Base-by-base conservation (phyloP, 2,113 vertebrate genomes). In the Orthonyx spaldingii region DNA sequence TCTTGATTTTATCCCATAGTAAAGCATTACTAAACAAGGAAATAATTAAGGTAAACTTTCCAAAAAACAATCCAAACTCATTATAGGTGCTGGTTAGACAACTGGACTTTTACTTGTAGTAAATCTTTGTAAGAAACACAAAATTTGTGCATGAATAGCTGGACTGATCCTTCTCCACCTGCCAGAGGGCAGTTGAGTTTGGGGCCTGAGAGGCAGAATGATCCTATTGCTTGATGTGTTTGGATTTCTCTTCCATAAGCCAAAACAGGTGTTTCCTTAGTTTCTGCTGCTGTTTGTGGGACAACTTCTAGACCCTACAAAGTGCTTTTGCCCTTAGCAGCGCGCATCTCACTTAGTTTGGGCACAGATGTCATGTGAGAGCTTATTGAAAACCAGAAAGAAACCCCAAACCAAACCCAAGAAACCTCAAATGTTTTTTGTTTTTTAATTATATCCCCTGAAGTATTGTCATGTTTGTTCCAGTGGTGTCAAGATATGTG, bases 331-430 rank as follows among this genome's bases (percentile, higher is more conserved):
- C 28, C 28, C n/a, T 42, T 80, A 28, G 18, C 21, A 60, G 27
- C 61, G 21, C 0, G 0, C 18, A 9, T 14, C 28, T 68, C 3
- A 1, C 46, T 64, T 23, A 15, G 28, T 41, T 78, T 64, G n/a
- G 49, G 47, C 47, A 59, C 41, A 32, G 21, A 10, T 65, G 30
- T 26, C 16, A 30, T 11, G 26, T 26, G 56, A 85, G 32, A 49
- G 18, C 37, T 65, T 41, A 41, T 2, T 50, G 65, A 17, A 70
- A 80, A 77, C 21, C 33, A 59, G 35, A 17, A 68, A 60, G 27
- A 42, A n/a, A 7, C 3, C 6, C 22, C 39, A 42, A 32, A 57
- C n/a, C 28, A 18, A 76, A 80, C 1, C 21, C 10, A 61, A 49
- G 12, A 26, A 70, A 49, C 3, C 12, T 59, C 44, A 56, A 33